Conservation (phyloP, 1,140 invertebrate species). For the Alviniconcha marisindica region DNA sequence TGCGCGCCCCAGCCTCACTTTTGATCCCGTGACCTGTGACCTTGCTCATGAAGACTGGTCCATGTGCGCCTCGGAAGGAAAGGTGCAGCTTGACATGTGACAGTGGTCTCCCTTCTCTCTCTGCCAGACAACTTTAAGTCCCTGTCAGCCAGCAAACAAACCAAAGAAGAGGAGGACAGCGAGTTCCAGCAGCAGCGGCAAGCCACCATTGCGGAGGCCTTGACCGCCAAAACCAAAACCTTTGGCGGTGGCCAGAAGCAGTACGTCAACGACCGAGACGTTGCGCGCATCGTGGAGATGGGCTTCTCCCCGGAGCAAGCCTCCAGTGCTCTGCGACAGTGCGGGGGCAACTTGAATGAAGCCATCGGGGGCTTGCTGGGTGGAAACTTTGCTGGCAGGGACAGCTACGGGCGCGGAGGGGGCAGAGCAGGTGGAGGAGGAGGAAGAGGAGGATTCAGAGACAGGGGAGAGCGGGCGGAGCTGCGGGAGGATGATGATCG, state of each 20-base stretch:
- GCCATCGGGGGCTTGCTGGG: constrained; percentile 77
- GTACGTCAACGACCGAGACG: constrained; percentile 84
- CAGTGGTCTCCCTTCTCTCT: too few relatives aligned
- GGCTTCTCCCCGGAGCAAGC: constrained; percentile 88
- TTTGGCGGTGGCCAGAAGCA: constrained; percentile 53
- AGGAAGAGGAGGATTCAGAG: constrained; percentile 28
- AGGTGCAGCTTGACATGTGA: too few relatives aligned
- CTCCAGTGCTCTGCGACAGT: constrained; percentile 83
- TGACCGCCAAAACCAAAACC: constrained; percentile 77
- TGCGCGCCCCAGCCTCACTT: too few relatives aligned
- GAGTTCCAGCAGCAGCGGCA: constrained; percentile 91
- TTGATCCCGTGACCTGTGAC: too few relatives aligned
- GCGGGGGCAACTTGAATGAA: constrained; percentile 85
- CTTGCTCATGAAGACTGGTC: too few relatives aligned
- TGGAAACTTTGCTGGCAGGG: neutral
- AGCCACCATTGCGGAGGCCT: constrained; percentile 87
- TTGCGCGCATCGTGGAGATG: constrained; percentile 88
- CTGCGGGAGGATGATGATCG: constrained; percentile 14
- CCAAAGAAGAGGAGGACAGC: constrained; percentile 78
- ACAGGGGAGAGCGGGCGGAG: constrained; percentile 45
- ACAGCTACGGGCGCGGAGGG: constrained; percentile 22
- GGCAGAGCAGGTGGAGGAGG: constrained; percentile 33
- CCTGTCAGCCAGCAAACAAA: constrained; percentile 60
- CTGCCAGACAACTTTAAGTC: constrained; percentile 74
- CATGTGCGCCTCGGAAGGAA: too few relatives aligned